These are phyloP conservation scores for Hoplodrina ambigua DNA, from an alignment of 2,888 invertebrate genomes.

Conservation along the genomic window DNA sequence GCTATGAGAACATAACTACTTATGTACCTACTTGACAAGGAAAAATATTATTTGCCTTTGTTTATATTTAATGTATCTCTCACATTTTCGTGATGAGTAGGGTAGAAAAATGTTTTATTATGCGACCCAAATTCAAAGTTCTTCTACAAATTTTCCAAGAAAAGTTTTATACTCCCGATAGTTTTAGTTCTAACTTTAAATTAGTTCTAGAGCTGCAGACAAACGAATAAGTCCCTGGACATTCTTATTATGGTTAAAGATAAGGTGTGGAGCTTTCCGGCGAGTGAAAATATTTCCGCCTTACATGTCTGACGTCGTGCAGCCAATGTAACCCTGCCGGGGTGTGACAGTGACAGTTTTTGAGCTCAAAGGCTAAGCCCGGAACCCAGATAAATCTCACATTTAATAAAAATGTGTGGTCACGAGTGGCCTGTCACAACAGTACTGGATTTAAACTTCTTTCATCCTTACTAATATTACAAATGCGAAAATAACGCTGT, in stretches of 20 bases:
- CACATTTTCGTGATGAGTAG: constrained; percentile 13
- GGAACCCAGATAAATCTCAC: constrained; percentile 2
- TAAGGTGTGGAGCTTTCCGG: constrained; percentile 5
- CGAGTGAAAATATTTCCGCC: constrained; percentile 25
- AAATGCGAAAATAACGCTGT: too few relatives aligned
- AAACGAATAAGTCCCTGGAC: constrained; percentile 28
- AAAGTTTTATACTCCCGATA: constrained; percentile 26
- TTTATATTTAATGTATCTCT: constrained; percentile 34
- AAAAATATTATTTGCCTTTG: constrained; percentile 34
- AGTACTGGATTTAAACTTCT: not conserved
- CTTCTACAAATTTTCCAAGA: constrained; percentile 10
- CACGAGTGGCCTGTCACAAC: constrained; percentile 3
- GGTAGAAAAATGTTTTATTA: constrained; percentile 14
- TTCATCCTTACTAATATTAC: not conserved
- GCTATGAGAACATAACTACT: constrained; percentile 36
- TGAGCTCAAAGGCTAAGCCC: constrained; percentile 19
- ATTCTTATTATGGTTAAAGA: constrained; percentile 34
- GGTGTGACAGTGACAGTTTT: constrained; percentile 35
- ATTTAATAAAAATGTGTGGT: constrained; percentile 26
- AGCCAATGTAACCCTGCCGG: constrained; percentile 30
- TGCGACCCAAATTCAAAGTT: constrained; percentile 32
- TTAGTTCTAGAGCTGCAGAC: constrained; percentile 33
- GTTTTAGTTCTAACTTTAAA: constrained; percentile 47
- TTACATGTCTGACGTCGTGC: not conserved
- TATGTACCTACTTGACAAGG: constrained; percentile 5